Conservation (phyloP, 2,113 vertebrate genomes). For the Furnarius figulus region DNA sequence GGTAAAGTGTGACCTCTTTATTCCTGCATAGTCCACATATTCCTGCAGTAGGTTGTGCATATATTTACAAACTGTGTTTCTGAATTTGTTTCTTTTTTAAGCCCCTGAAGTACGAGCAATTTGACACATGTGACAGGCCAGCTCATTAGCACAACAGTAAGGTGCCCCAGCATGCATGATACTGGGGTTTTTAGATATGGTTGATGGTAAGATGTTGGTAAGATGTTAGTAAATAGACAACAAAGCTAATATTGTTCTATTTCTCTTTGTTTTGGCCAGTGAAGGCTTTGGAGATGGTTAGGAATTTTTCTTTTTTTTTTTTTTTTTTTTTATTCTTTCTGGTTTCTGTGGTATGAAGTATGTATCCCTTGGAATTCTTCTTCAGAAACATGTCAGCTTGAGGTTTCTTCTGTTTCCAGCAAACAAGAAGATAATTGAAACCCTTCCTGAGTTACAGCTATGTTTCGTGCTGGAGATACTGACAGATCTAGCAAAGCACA, state of each 20-base stretch:
- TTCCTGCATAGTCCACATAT: fast-evolving
- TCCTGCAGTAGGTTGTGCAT: neutral
- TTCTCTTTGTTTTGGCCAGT: neutral
- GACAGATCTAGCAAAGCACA: neutral
- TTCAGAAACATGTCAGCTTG: constrained; percentile 54
- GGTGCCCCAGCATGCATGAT: neutral
- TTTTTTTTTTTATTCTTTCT: neutral
- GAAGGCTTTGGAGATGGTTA: neutral
- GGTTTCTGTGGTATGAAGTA: constrained; percentile 52
- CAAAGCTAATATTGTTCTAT: neutral
- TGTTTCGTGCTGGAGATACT: constrained; percentile 30
- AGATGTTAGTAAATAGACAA: neutral
- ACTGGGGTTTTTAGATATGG: neutral
- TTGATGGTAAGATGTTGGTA: neutral
- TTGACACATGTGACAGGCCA: neutral
- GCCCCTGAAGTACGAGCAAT: neutral
- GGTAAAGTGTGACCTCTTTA: neutral
- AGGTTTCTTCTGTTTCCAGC: constrained; percentile 60
- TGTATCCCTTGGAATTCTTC: constrained; percentile 30
- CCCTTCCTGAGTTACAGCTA: constrained; percentile 32
- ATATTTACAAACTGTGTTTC: neutral
- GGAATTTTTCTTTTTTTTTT: neutral
- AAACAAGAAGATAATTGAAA: constrained; percentile 69
- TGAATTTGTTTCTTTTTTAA: neutral
- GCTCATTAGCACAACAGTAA: neutral